These are phyloP conservation scores for Theristus sp. DNA, from an alignment of 2,888 invertebrate genomes.

Conservation along the genomic window DNA sequence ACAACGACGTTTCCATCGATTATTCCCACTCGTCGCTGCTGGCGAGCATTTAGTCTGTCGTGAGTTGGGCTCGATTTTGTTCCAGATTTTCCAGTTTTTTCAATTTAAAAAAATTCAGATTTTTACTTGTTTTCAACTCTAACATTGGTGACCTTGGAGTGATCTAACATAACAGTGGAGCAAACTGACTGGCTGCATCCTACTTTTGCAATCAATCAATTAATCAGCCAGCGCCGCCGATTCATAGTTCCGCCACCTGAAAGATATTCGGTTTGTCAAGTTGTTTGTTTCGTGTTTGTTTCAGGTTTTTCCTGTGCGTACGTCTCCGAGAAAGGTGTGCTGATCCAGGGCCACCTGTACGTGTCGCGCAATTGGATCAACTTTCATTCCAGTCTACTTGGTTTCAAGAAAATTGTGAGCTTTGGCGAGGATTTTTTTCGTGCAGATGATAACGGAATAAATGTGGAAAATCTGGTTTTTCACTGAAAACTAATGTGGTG, in stretches of 20 bases:
- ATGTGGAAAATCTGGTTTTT: no score
- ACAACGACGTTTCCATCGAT: conserved; percentile 11
- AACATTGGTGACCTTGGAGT: no score
- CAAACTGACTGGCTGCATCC: no score
- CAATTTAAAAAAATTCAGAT: no score
- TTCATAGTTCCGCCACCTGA: not conserved
- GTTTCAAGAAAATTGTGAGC: conserved; percentile 73
- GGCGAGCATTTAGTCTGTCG: conserved; percentile 13
- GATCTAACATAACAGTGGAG: no score
- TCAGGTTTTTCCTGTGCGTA: conserved; percentile 76
- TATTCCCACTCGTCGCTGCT: conserved; percentile 12
- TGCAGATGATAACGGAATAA: no score
- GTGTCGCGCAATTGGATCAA: conserved; percentile 85
- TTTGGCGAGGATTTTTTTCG: no score
- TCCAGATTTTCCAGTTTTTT: not conserved
- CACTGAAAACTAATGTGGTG: no score
- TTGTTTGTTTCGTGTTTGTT: no score
- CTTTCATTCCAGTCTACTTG: conserved; percentile 86
- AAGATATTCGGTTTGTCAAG: no score
- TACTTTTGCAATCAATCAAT: no score
- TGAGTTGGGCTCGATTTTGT: conserved; percentile 7
- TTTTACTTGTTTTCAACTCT: not conserved
- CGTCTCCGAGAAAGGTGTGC: conserved; percentile 54
- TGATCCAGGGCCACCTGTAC: conserved; percentile 78
- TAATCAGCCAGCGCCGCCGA: no score